Percentiles rank a stretch among this genome's conserved stretches.
phyloP scores from a whole-genome alignment of 2,797 vertebrate species.

The Cichlasoma orientale region DNA sequence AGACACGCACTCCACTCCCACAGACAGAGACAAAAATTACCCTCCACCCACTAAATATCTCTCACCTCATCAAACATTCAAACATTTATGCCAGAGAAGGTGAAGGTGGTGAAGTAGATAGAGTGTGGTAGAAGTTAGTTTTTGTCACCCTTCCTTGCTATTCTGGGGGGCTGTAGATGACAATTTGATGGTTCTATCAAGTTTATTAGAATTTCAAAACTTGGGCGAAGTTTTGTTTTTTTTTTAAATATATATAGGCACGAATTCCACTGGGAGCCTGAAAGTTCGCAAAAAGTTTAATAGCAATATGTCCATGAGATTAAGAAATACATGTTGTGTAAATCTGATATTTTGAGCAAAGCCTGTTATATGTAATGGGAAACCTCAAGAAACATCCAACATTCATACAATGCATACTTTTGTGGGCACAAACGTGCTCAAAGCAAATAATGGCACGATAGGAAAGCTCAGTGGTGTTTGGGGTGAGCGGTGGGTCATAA shows the following conservation, averaged over 20 bases:
- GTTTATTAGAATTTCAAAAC: slow-evolving; percentile 20
- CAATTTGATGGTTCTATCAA: slow-evolving; percentile 14
- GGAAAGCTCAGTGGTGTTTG: neutral
- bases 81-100: slow-evolving; percentile 57
- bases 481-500: neutral
- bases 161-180: slow-evolving; percentile 28
- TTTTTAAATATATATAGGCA: neutral
- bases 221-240: neutral
- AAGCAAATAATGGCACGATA: neutral
- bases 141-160: slow-evolving; percentile 29
- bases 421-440: neutral
- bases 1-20: slow-evolving; percentile 11
- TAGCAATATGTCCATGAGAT: neutral
- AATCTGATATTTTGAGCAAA: neutral
- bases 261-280: neutral
- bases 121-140: slow-evolving; percentile 23
- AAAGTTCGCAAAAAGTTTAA: neutral
- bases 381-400: neutral
- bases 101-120: slow-evolving; percentile 37
- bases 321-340: neutral
- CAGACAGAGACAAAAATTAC: slow-evolving; percentile 40
- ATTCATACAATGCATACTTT: neutral
- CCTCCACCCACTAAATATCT: slow-evolving; percentile 51
- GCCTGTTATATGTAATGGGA: neutral
- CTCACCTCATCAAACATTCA: slow-evolving; percentile 69